phyloP scores from a whole-genome alignment of 1,140 invertebrate species.

The Lamellibrachia luymesi region DNA sequence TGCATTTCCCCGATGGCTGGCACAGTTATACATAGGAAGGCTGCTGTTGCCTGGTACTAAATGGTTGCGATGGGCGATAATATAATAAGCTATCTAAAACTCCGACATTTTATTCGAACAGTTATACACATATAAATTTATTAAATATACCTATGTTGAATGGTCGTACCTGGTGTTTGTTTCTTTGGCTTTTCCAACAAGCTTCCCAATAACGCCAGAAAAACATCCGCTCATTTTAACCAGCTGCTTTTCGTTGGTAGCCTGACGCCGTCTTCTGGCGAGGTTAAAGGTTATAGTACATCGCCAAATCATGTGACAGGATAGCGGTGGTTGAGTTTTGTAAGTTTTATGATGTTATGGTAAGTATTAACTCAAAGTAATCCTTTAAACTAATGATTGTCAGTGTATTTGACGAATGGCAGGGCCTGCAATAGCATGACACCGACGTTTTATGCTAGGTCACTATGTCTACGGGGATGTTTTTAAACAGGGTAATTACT shows the following conservation, averaged over 20 bases:
- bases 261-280: not conserved
- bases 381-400: not conserved
- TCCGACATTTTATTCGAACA: not conserved
- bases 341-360: not conserved
- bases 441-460: no score
- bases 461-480: no score
- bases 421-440: not conserved
- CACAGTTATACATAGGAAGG: no score
- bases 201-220: constrained; percentile 3
- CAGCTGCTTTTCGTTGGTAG: not conserved
- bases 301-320: not conserved
- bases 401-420: not conserved
- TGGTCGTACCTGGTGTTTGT: not conserved
- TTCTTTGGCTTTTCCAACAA: not conserved
- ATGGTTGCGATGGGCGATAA: not conserved
- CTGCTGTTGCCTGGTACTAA: not conserved
- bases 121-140: not conserved
- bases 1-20: no score
- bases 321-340: not conserved
- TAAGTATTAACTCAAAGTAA: not conserved
- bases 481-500: no score
- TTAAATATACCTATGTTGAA: not conserved
- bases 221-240: not conserved
- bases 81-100: not conserved
- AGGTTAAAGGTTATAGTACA: not conserved